Evolutionary conservation across 2,888 invertebrate genomes (phyloP), one percentile per base, ranked within the genome.

Genomic region (Junonia oenone): DNA sequence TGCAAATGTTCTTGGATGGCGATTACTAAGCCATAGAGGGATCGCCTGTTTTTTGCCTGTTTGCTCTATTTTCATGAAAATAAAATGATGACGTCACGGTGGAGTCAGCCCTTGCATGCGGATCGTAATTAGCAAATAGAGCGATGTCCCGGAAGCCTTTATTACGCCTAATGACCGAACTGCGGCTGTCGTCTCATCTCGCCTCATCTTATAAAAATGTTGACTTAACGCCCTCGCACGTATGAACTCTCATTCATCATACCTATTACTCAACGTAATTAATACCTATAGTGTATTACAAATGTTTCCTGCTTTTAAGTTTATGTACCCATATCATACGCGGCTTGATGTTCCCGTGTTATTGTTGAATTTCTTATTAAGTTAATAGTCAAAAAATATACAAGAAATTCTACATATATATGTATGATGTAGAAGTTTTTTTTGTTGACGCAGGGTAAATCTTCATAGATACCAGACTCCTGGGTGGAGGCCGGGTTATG

Each of bases 51-150:
- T n/a, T n/a, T n/a, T n/a, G 22, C 22, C 3, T 22, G 22, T 22
- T 5, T 22, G 22, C 22, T 5, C 22, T 22, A 22, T 22, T 5
- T 22, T 22, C 22, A 22, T 22, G 5, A 22, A 22, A 22, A 22
- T 15, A 9, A 9, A 37, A 15, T 17, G 13, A 9, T 38, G 8
- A 38, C 17, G 4, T 40, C 5, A 11, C 5, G 4, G 11, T 33
- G 4, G 1, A n/a, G 11, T 9, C 19, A 40, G 38, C 38, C 64
- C 49, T 61, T 74, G 78, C 78, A 82, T 81, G 77, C 71, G 68
- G 58, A 64, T 62, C 65, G 79, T 77, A 84, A 84, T 84, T 85
- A 84, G 78, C 73, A 67, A 71, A 68, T 68, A 67, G 71, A 75
- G 73, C 71, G 70, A 52, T 55, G 72, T 72, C 63, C 73, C 76